A percentile compares a stretch with the other conserved stretches of the same genome.
phyloP scores from a whole-genome alignment of 2,797 vertebrate genomes.

The Acanthurus tractus region DNA sequence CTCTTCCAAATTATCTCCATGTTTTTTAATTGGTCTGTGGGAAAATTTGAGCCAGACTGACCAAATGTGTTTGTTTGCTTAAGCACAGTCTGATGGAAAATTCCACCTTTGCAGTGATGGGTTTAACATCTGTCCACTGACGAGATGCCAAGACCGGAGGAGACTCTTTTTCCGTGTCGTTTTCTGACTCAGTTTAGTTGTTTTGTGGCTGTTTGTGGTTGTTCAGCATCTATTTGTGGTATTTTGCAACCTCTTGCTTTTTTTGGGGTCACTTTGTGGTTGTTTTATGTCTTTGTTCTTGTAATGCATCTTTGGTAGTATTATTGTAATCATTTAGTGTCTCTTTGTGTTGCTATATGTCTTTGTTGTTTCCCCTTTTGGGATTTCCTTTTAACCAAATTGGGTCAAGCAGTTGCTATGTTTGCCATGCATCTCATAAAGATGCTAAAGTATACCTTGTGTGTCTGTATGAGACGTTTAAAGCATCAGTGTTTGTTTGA shows the following conservation, averaged over 20 bases:
- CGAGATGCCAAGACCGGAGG: not conserved
- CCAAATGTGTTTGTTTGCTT: constrained; percentile 54
- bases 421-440: too few species aligned
- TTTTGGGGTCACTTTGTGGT: not conserved
- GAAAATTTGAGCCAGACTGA: constrained; percentile 42
- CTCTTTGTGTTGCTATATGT: not conserved
- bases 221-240: not conserved
- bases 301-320: not conserved
- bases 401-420: too few species aligned
- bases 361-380: too few species aligned
- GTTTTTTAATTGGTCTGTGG: constrained; percentile 51
- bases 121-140: constrained; percentile 24
- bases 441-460: too few species aligned
- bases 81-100: constrained; percentile 29
- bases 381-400: not conserved
- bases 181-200: not conserved
- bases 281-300: not conserved
- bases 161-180: too few species aligned
- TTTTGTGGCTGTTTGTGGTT: not conserved
- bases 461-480: too few species aligned
- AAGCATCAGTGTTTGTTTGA: too few species aligned
- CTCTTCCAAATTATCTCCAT: constrained; percentile 61
- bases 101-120: constrained; percentile 33
- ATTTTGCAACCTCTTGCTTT: not conserved
- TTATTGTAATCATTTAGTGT: not conserved